A percentile compares a stretch with the other conserved stretches of the same genome.
These are phyloP conservation scores for Tapirus indicus DNA, from an alignment of 2,797 vertebrate species.

Conservation along the genomic window DNA sequence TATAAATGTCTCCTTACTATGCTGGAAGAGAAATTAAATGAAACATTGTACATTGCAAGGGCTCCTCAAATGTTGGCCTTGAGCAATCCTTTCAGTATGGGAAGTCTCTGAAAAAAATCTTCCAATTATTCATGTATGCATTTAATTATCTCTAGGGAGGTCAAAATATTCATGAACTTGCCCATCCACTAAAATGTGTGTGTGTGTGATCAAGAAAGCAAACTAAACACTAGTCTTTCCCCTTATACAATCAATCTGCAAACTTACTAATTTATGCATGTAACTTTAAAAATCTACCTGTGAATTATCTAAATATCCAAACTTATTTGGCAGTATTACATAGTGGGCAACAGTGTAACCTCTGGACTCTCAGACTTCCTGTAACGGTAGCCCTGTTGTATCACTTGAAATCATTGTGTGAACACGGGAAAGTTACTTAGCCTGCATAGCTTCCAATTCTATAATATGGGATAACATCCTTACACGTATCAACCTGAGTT, in stretches of 20 bases:
- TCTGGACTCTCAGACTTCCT: background rate
- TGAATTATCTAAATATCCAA: background rate
- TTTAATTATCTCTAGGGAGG: background rate
- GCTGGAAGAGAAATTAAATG: background rate
- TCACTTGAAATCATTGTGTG: background rate
- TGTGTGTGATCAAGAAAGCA: background rate
- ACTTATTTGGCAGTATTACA: background rate
- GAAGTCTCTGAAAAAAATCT: background rate
- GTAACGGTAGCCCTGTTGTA: background rate
- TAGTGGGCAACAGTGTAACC: accelerated
- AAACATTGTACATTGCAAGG: background rate
- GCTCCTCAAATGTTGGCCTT: background rate
- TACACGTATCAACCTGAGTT: background rate
- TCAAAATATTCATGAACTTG: slow-evolving; percentile 2
- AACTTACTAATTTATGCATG: background rate
- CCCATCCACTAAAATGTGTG: background rate
- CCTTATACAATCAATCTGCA: background rate
- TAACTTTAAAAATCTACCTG: background rate
- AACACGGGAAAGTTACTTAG: background rate
- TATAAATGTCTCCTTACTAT: background rate
- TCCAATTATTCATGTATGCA: background rate
- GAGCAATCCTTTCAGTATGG: background rate
- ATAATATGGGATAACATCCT: background rate
- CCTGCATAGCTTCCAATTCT: background rate
- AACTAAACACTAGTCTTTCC: background rate